Base-by-base conservation (phyloP, 2,888 invertebrate species). In the Mimachlamys varia region DNA sequence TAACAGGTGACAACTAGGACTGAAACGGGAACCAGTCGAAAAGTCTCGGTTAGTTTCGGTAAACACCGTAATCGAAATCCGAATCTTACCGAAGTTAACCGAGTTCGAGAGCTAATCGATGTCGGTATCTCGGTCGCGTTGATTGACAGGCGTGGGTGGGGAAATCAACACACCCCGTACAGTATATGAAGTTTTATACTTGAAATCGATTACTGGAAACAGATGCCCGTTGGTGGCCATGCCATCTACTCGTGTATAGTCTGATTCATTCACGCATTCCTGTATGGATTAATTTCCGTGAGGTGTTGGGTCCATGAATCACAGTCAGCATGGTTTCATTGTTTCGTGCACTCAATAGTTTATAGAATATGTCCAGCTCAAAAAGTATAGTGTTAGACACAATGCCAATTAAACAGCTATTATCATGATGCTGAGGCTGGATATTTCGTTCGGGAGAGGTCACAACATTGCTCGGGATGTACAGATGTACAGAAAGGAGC, bases 181-280 rank as follows among this genome's bases (percentile, higher is more conserved):
- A 33, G 13, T 76, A 76, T 58, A n/a, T 58, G 58, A n/a, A 76
- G 76, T 27, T 76, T 76, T 76, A 76, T 76, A 76, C 27, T 33
- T 76, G 76, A 33, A 76, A 76, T 76, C 76, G 76, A 76, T 58
- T 58, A 19, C 58, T 76, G 76, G 76, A 76, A 76, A 76, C 76
- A 76, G 76, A 76, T 76, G 76, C 33, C 27, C 27, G 76, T 13
- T 76, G 76, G 76, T 76, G 76, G 2, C 58, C 58, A 22, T 58
- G 58, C 15, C 58, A n/a, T 19, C 19, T 53, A 19, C 13, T 17
- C 53, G 58, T 10, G 53, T 53, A 19, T 76, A 27, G 33, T 76
- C 76, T 76, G 76, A 76, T 27, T 33, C 76, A 76, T 76, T 33
- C 76, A 58, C 58, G 19, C 58, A 76, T 27, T 76, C 76, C 76